phyloP scores from a whole-genome alignment of 2,888 invertebrate genomes.

The Antitype chi region DNA sequence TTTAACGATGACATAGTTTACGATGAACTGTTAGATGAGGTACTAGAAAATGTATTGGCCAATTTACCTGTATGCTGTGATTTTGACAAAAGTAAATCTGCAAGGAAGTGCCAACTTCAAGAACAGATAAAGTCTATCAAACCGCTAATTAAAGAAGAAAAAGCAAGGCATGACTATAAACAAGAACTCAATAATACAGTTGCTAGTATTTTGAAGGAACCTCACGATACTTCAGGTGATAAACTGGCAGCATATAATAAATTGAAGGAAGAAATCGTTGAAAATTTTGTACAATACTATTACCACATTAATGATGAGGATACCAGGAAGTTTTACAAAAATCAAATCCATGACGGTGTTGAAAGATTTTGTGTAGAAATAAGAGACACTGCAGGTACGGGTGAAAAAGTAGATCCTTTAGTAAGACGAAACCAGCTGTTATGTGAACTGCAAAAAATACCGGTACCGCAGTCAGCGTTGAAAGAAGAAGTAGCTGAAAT shows the following conservation, averaged over 20 bases:
- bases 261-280: slow-evolving; percentile 75
- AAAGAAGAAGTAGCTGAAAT: slow-evolving; percentile 77
- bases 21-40: slow-evolving; percentile 72
- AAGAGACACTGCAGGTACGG: slow-evolving; percentile 42
- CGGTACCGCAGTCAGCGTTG: slow-evolving; percentile 71
- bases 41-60: slow-evolving; percentile 72
- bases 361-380: slow-evolving; percentile 65
- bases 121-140: slow-evolving; percentile 72
- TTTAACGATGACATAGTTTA: slow-evolving; percentile 75
- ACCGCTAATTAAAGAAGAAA: slow-evolving; percentile 74
- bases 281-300: slow-evolving; percentile 75
- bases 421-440: slow-evolving; percentile 76
- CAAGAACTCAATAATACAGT: slow-evolving; percentile 74
- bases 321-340: slow-evolving; percentile 70
- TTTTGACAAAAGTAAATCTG: slow-evolving; percentile 66
- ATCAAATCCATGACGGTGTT: slow-evolving; percentile 71
- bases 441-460: slow-evolving; percentile 77
- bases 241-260: slow-evolving; percentile 64
- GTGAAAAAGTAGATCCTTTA: slow-evolving; percentile 65
- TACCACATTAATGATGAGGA: slow-evolving; percentile 73
- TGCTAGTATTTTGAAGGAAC: slow-evolving; percentile 68
- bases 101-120: slow-evolving; percentile 72
- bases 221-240: slow-evolving; percentile 58
- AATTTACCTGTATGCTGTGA: slow-evolving; percentile 69
- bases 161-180: slow-evolving; percentile 73